A percentile compares a stretch with the other conserved stretches of the same genome.
Evolutionary conservation across 2,888 invertebrate species (phyloP).

Genomic region (Mythimna impura): DNA sequence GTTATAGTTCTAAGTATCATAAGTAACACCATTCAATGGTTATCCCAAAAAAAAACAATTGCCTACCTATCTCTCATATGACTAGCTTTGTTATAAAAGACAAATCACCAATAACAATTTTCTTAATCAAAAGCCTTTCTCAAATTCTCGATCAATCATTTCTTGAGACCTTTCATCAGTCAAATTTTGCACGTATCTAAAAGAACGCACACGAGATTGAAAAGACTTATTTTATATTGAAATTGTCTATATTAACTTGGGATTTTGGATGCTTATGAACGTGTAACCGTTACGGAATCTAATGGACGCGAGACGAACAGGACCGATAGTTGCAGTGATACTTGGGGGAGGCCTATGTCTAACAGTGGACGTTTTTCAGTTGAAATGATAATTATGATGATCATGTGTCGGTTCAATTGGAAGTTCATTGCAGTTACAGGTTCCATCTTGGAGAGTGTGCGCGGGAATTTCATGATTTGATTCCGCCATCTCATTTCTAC

Average conservation of each 20-base stretch:
- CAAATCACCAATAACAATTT: conserved; percentile 26
- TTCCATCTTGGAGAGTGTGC: too few species aligned
- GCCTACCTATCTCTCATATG: neutral
- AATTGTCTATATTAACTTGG: neutral
- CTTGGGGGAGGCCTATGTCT: neutral
- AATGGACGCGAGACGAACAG: neutral
- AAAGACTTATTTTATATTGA: conserved; percentile 25
- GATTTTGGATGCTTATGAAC: neutral
- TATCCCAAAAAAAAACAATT: conserved; percentile 2
- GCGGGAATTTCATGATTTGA: too few species aligned
- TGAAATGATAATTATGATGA: too few species aligned
- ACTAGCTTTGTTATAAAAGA: conserved; percentile 16
- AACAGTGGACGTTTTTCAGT: too few species aligned
- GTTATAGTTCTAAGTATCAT: too few species aligned
- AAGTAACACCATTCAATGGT: neutral
- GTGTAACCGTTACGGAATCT: neutral
- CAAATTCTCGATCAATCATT: conserved; percentile 38
- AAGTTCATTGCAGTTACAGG: too few species aligned
- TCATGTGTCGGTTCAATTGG: too few species aligned
- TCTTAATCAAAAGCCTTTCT: conserved; percentile 36
- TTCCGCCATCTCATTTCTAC: too few species aligned
- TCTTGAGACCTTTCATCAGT: conserved; percentile 38
- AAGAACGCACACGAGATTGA: conserved; percentile 3
- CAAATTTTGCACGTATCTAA: conserved; percentile 23
- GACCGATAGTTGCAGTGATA: neutral